Evolutionary conservation across 2,888 invertebrate species (phyloP).

Genomic region (Chironomus tentans): DNA sequence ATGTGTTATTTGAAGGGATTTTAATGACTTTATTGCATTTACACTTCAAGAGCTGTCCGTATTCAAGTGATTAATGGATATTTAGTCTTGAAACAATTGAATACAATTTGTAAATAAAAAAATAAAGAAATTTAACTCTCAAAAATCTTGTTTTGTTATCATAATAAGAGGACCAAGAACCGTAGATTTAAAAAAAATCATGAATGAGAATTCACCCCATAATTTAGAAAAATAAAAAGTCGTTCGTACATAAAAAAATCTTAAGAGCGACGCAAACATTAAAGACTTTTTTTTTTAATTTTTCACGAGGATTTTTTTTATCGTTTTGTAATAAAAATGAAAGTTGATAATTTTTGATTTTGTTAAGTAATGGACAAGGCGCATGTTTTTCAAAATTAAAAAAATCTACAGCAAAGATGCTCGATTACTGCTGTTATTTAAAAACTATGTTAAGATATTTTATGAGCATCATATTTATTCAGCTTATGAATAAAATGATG

Average conservation of each 20-base stretch:
- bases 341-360: neutral
- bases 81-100: neutral
- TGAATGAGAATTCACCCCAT: neutral
- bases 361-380: no score
- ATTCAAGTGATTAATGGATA: neutral
- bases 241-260: neutral
- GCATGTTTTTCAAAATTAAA: no score
- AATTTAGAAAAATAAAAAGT: neutral
- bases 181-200: neutral
- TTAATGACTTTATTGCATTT: neutral
- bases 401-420: no score
- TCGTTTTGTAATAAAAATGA: constrained; percentile 20
- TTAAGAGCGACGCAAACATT: constrained; percentile 9
- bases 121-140: neutral
- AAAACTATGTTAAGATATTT: no score
- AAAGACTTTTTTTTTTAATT: constrained; percentile 19
- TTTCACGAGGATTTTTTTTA: constrained; percentile 20
- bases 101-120: neutral
- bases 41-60: neutral
- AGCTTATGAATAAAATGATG: no score
- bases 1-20: neutral
- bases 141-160: neutral
- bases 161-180: neutral
- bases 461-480: no score
- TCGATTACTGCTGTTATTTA: no score